phyloP scores from a whole-genome alignment of 2,113 vertebrate genomes.

The Barnardius zonarius region DNA sequence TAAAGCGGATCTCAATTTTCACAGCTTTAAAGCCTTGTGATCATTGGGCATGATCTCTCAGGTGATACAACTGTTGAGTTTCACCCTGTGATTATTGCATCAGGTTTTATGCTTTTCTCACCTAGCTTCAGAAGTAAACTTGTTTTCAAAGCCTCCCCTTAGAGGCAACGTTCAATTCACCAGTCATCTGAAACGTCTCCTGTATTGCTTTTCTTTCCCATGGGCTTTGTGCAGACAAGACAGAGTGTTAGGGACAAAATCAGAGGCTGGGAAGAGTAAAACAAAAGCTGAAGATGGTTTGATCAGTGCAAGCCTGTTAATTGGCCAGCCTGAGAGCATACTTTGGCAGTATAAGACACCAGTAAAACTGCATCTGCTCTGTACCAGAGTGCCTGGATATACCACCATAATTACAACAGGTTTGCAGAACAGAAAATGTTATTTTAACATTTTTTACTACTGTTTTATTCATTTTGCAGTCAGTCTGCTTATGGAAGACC shows the following conservation, averaged over 20 bases:
- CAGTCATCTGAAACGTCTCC: neutral
- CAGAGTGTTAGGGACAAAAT: neutral
- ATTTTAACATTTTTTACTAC: neutral
- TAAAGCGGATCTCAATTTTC: constrained; percentile 30
- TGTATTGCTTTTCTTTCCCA: neutral
- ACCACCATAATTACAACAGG: neutral
- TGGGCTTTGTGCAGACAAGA: neutral
- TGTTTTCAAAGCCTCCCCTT: constrained; percentile 16
- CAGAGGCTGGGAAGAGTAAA: neutral
- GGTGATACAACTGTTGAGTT: neutral
- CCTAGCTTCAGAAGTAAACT: constrained; percentile 11
- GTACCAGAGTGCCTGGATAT: neutral
- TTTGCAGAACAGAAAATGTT: neutral
- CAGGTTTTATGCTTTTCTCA: constrained; percentile 22
- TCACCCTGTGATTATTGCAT: constrained; percentile 34
- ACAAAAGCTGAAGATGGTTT: neutral
- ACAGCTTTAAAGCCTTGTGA: neutral
- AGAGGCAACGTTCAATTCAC: neutral
- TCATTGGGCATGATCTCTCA: neutral
- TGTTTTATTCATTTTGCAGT: neutral
- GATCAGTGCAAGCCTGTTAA: neutral
- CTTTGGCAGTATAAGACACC: neutral
- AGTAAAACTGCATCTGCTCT: neutral
- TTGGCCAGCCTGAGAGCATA: neutral
- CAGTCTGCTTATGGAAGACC: neutral